phyloP scores from a whole-genome alignment of 35 echinoderm and acorn worm species.

The Apostichopus parvimensis region DNA sequence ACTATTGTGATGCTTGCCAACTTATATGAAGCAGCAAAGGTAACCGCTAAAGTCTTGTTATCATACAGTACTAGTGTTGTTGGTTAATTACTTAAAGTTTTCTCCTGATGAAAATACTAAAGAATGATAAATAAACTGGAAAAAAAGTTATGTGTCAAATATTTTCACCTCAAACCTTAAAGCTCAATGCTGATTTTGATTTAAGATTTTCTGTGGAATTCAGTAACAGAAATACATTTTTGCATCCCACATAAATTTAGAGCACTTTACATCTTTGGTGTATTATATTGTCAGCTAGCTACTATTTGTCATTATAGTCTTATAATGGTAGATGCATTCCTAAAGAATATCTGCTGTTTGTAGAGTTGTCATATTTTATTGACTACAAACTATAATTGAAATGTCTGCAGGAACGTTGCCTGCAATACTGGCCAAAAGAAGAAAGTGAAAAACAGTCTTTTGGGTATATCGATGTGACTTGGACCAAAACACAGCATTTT shows the following conservation, averaged over 20 bases:
- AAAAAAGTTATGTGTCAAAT: no score
- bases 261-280: neutral
- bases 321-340: neutral
- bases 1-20: constrained; percentile 77
- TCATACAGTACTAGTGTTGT: no score
- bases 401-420: neutral
- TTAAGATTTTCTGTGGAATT: no score
- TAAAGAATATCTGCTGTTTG: neutral
- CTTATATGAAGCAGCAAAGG: constrained; percentile 69
- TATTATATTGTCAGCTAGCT: neutral
- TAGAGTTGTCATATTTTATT: neutral
- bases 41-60: neutral
- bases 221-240: no score
- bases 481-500: neutral
- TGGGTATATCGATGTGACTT: neutral
- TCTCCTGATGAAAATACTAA: no score
- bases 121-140: no score
- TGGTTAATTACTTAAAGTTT: no score
- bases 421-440: neutral
- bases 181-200: no score
- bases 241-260: neutral
- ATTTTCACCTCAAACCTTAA: no score
- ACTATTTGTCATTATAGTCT: neutral
- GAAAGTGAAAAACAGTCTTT: neutral
- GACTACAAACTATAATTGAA: neutral